Evolutionary conservation across 1,140 invertebrate species (phyloP).

Genomic region (Drosophila suzukii): DNA sequence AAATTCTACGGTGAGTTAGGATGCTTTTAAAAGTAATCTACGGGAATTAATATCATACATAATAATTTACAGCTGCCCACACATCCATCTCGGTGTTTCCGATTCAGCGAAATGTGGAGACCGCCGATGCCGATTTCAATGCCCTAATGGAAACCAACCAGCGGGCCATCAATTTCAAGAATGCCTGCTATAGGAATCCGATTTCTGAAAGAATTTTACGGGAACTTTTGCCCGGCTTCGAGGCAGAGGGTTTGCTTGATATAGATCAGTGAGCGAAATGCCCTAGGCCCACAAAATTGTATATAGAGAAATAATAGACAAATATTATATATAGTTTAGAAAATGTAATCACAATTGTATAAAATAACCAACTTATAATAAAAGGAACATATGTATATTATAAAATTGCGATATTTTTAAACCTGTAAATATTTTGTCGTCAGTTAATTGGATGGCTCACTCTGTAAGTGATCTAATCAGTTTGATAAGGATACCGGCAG

Average conservation of each 20-base stretch:
- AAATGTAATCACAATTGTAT: neutral
- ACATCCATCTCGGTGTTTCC: slow-evolving; percentile 60
- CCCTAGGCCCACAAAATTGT: neutral
- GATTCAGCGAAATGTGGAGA: slow-evolving; percentile 71
- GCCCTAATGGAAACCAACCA: slow-evolving; percentile 71
- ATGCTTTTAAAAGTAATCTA: neutral
- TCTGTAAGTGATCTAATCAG: neutral
- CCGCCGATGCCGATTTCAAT: slow-evolving; percentile 76
- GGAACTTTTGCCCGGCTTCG: slow-evolving; percentile 60
- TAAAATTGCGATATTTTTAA: neutral
- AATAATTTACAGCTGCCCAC: slow-evolving; percentile 57
- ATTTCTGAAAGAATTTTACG: slow-evolving; percentile 45
- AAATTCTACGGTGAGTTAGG: slow-evolving; percentile 69
- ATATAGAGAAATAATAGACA: neutral
- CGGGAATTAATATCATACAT: neutral
- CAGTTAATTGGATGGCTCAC: neutral
- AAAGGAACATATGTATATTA: neutral
- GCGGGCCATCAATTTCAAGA: slow-evolving; percentile 68
- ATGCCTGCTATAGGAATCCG: slow-evolving; percentile 63
- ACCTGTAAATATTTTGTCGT: neutral
- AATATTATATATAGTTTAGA: slow-evolving; percentile 13
- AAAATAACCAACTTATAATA: neutral
- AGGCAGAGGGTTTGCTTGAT: slow-evolving; percentile 72
- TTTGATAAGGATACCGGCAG: slow-evolving; percentile 4
- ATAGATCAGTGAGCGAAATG: slow-evolving; percentile 54